These are phyloP conservation scores for Decapterus maruadsi DNA, from an alignment of 2,797 vertebrate genomes.

Conservation along the genomic window DNA sequence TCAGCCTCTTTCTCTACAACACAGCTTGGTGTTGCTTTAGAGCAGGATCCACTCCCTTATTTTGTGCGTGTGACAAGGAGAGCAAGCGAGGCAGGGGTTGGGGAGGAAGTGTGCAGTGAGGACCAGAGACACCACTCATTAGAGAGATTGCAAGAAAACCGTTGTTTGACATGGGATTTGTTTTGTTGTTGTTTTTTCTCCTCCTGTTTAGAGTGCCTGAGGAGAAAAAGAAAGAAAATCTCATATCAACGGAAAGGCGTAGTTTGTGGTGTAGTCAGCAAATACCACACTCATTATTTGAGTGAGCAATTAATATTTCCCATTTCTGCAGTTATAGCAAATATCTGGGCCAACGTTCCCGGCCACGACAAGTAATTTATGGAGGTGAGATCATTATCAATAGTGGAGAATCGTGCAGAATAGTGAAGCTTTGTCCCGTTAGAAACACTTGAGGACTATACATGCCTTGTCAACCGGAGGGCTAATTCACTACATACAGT, in stretches of 20 bases:
- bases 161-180: constrained; percentile 43
- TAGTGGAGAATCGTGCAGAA: background rate
- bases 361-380: constrained; percentile 55
- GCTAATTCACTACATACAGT: constrained; percentile 39
- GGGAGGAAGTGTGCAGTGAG: constrained; percentile 31
- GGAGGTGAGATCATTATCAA: constrained; percentile 54
- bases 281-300: constrained; percentile 38
- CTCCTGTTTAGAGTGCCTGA: background rate
- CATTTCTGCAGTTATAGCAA: constrained; percentile 38
- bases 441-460: constrained; percentile 28
- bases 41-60: constrained; percentile 51
- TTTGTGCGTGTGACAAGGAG: constrained; percentile 28
- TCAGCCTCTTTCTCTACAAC: constrained; percentile 40
- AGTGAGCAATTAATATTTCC: constrained; percentile 61
- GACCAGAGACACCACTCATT: constrained; percentile 43
- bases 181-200: constrained; percentile 17
- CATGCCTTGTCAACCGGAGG: constrained; percentile 23
- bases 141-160: constrained; percentile 35
- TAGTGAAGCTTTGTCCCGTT: constrained; percentile 8
- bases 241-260: constrained; percentile 28
- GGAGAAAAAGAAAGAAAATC: constrained; percentile 17
- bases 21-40: constrained; percentile 51
- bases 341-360: constrained; percentile 41
- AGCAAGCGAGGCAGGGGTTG: constrained; percentile 26
- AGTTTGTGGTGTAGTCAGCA: constrained; percentile 57